Conservation (phyloP, 2,113 vertebrate genomes). For the Neodon shergylaensis region DNA sequence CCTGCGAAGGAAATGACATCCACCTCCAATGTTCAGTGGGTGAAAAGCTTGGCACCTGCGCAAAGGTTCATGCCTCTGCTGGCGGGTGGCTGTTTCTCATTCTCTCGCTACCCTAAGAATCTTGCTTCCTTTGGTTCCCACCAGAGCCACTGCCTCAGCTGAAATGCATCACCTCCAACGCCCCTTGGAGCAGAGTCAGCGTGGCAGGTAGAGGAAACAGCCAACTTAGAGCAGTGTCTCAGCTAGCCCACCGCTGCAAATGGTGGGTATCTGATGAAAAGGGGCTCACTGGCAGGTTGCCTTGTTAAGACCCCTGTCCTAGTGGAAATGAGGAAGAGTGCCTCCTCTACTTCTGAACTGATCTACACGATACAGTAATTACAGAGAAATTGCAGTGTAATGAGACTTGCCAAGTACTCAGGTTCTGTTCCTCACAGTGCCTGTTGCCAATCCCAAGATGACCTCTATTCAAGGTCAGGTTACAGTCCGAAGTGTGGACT, state of each 20-base stretch:
- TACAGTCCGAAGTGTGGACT: background rate
- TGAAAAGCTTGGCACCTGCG: constrained; percentile 35
- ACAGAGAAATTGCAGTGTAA: background rate
- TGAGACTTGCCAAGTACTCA: background rate
- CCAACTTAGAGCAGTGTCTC: background rate
- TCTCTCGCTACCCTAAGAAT: constrained; percentile 12
- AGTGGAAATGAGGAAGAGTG: background rate
- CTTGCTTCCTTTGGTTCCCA: constrained; percentile 2
- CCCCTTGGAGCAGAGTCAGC: background rate
- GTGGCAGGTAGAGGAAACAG: background rate
- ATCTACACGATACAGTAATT: background rate
- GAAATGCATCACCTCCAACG: background rate
- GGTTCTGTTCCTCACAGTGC: background rate
- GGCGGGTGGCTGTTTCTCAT: constrained; percentile 1
- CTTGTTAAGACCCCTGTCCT: background rate
- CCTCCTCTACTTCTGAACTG: background rate
- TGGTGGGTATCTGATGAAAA: background rate
- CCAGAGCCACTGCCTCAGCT: background rate
- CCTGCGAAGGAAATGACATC: background rate
- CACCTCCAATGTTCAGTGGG: background rate
- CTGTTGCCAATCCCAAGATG: background rate
- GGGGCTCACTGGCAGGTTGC: background rate
- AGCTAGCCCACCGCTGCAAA: background rate
- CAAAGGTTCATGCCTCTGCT: background rate
- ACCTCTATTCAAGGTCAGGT: background rate